A percentile compares a stretch with the other conserved stretches of the same genome.
These are phyloP conservation scores for Epinephelus malabaricus DNA, from an alignment of 2,797 vertebrate species.

Conservation along the genomic window DNA sequence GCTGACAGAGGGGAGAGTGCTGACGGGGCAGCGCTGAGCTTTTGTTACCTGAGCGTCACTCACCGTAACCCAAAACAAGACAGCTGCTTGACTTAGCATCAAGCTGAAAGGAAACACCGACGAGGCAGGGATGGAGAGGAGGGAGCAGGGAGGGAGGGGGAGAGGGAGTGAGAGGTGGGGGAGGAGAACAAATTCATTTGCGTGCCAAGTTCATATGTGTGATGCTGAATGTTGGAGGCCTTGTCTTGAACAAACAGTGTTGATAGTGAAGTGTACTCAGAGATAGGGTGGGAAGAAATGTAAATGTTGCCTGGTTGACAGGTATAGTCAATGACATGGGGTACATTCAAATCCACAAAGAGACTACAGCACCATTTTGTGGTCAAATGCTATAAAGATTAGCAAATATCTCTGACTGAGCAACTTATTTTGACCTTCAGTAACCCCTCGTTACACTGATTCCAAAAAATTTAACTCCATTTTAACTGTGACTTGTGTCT, in stretches of 20 bases:
- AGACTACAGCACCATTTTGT: background rate
- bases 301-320: slow-evolving; percentile 21
- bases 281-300: slow-evolving; percentile 24
- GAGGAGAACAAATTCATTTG: slow-evolving; percentile 50
- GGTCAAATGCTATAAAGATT: slow-evolving; percentile 8
- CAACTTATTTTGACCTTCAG: background rate
- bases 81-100: slow-evolving; percentile 77
- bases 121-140: slow-evolving; percentile 19
- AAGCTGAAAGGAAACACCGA: slow-evolving; percentile 72
- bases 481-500: background rate
- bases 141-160: background rate
- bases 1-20: slow-evolving; percentile 60
- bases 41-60: slow-evolving; percentile 81
- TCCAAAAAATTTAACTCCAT: background rate
- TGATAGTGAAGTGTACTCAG: slow-evolving; percentile 39
- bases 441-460: slow-evolving; percentile 1
- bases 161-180: background rate
- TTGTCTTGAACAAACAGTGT: slow-evolving; percentile 23
- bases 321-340: slow-evolving; percentile 19
- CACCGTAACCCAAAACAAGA: slow-evolving; percentile 74
- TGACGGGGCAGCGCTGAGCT: slow-evolving; percentile 60
- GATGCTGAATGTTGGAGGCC: slow-evolving; percentile 23
- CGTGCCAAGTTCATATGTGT: slow-evolving; percentile 60
- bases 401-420: slow-evolving; percentile 5
- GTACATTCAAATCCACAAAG: slow-evolving; percentile 19